Evolutionary conservation across 2,113 vertebrate species (phyloP).

Genomic region (Desmodus rotundus): DNA sequence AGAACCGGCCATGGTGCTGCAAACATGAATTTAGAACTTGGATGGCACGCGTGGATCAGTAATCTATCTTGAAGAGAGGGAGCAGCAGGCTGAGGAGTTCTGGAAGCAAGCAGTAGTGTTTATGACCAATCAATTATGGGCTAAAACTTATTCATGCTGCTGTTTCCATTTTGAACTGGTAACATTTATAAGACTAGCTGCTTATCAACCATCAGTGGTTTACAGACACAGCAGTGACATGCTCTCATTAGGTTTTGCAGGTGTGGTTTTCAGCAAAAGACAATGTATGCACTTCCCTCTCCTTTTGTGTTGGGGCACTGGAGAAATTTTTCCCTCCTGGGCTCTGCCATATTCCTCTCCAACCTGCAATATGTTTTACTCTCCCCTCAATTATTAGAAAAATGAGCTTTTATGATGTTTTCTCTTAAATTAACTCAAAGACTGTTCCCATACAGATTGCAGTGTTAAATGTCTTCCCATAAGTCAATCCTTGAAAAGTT

Average conservation of each 20-base stretch:
- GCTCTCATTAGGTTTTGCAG: background rate
- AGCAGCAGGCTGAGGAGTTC: background rate
- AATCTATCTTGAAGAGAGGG: background rate
- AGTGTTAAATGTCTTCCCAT: constrained; percentile 57
- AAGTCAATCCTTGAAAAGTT: constrained; percentile 55
- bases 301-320: background rate
- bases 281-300: background rate
- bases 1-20: background rate
- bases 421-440: constrained; percentile 47
- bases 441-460: constrained; percentile 24
- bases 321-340: background rate
- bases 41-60: background rate
- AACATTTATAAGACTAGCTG: background rate
- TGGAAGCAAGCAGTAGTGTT: background rate
- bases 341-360: background rate
- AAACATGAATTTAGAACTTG: constrained; percentile 17
- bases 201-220: background rate
- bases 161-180: constrained; percentile 9
- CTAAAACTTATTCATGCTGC: background rate
- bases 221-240: background rate
- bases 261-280: constrained; percentile 19
- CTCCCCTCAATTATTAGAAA: constrained; percentile 59
- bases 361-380: constrained; percentile 37
- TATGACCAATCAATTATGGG: background rate
- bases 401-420: constrained; percentile 50